These are phyloP conservation scores for Trypoxylon attenuatum DNA, from an alignment of 2,888 invertebrate genomes.

Conservation along the genomic window DNA sequence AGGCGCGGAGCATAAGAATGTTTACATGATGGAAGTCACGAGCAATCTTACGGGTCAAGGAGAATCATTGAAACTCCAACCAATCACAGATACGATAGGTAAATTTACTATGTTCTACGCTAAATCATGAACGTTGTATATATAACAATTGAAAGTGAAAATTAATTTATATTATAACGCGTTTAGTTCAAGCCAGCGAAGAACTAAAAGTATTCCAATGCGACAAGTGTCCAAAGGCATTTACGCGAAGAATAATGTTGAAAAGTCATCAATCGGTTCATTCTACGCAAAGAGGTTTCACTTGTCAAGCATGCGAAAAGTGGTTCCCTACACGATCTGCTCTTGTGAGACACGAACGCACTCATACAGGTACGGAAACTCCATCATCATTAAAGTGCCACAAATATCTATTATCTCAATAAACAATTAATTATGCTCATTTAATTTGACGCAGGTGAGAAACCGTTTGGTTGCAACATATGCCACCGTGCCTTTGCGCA, in stretches of 20 bases:
- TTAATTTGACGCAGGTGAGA: slow-evolving; percentile 62
- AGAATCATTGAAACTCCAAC: slow-evolving; percentile 62
- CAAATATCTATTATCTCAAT: no score
- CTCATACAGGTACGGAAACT: slow-evolving; percentile 78
- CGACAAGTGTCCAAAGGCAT: slow-evolving; percentile 79
- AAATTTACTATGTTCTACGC: slow-evolving; percentile 9
- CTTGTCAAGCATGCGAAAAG: slow-evolving; percentile 80
- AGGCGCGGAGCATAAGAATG: slow-evolving; percentile 66
- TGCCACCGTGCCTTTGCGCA: slow-evolving; percentile 84
- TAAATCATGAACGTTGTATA: neutral
- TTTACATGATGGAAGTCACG: slow-evolving; percentile 71
- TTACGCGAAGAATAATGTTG: slow-evolving; percentile 78
- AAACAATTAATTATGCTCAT: neutral
- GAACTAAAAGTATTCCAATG: slow-evolving; percentile 79
- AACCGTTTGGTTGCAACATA: slow-evolving; percentile 73
- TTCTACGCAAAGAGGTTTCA: slow-evolving; percentile 78
- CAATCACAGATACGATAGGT: slow-evolving; percentile 60
- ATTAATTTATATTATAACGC: no score
- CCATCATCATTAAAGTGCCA: no score
- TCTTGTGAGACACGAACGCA: slow-evolving; percentile 82
- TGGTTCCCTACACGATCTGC: slow-evolving; percentile 82
- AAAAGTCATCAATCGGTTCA: slow-evolving; percentile 80
- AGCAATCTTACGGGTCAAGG: slow-evolving; percentile 56
- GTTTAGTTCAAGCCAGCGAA: slow-evolving; percentile 63
- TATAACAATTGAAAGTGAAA: neutral